Base-by-base conservation (phyloP, 2,888 invertebrate species). In the Trichopoda pennipes region DNA sequence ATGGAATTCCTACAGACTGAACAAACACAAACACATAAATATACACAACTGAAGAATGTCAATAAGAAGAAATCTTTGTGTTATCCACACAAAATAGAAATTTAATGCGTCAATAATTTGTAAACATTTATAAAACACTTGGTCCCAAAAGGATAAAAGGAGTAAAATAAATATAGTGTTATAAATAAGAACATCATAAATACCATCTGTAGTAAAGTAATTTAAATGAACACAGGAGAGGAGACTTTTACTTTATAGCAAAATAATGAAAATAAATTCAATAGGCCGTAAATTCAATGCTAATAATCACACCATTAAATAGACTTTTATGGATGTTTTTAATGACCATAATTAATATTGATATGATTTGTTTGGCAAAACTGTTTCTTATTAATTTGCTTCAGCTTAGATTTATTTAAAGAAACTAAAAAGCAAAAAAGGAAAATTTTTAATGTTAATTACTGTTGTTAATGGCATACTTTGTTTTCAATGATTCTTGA, bases 101-200 rank as follows among this genome's bases (percentile, higher is more conserved):
- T 79, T 79, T 79, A 82, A 82, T 79, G 81, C 78, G 61, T 75
- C 78, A 82, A 66, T 82, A 82, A 79, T 79, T 82, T 79, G 72
- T 49, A 56, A 82, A 79, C 72, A 72, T 76, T 79, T 79, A 76
- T 76, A 79, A 58, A 76, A 76, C 82, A 79, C 79, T 80, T 80
- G 51, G 17, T 69, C 61, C 55, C 53, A 42, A 61, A 49, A 49
- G 28, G 28, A 38, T 17, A 16, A 10, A 66, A 19, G 3, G 9
- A 44, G 19, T 21, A 64, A 19, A 42, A 19, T 49, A 49, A n/a
- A n/a, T 10, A 38, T 8, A 61, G 42, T 28, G 38, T 7, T 28
- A 21, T 16, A 7, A 14, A 58, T 1, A 9, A n/a, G n/a, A n/a
- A 38, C 35, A 51, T 60, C n/a, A 14, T 23, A 10, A 16, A 47